Evolutionary conservation across 2,113 vertebrate species (phyloP).

Genomic region (Poecilia latipinna): DNA sequence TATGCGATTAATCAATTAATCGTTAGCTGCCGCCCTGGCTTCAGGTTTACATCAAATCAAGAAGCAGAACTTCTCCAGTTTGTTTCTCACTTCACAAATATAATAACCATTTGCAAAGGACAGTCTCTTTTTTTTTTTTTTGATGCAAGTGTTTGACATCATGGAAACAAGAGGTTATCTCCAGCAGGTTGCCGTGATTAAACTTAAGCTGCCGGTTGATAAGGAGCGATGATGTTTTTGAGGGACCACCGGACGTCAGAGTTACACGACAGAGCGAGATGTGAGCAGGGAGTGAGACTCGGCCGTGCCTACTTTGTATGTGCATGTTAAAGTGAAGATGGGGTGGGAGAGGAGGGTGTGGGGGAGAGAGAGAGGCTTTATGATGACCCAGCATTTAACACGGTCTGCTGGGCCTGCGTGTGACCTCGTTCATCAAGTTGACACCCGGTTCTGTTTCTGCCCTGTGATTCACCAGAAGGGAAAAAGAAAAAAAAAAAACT

Average conservation of each 20-base stretch:
- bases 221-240: constrained; percentile 50
- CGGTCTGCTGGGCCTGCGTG: constrained; percentile 57
- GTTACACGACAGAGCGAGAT: constrained; percentile 46
- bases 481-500: neutral
- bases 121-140: neutral
- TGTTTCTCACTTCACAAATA: neutral
- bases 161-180: constrained; percentile 6
- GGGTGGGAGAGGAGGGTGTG: neutral
- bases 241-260: constrained; percentile 60
- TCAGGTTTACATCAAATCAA: neutral
- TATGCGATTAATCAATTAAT: too few species aligned
- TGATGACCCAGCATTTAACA: constrained; percentile 72
- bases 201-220: constrained; percentile 26
- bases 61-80: neutral
- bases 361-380: constrained; percentile 18
- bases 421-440: constrained; percentile 71
- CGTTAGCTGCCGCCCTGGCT: neutral
- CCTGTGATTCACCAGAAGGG: constrained; percentile 44
- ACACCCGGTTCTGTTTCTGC: constrained; percentile 59
- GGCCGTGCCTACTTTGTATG: constrained; percentile 47
- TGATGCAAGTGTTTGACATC: neutral
- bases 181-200: constrained; percentile 9
- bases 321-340: constrained; percentile 48
- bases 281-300: constrained; percentile 50
- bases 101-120: neutral